Evolutionary conservation across 2,888 invertebrate genomes (phyloP), one percentile per base, ranked within the genome.

Genomic region (Athetis lepigone): DNA sequence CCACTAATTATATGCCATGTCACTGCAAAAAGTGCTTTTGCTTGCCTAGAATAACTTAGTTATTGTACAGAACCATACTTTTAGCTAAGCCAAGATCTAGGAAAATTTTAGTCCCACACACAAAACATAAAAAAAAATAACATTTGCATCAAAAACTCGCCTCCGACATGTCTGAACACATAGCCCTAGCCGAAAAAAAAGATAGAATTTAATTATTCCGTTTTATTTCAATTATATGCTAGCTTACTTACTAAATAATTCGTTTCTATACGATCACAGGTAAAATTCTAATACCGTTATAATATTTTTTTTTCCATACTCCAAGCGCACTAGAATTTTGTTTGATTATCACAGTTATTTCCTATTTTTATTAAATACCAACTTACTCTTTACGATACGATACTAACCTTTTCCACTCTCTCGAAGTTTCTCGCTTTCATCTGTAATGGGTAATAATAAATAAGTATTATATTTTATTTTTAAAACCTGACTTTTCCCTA

Each of bases 391-490:
- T n/a, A n/a, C n/a, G 57, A 52, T 59, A 63, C 36, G 8, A 84
- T 93, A 96, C 97, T 96, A 96, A 98, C 98, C 97, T 99, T 99
- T 96, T 99, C 99, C 43, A 99, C 99, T 90, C 98, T 98, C 93
- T 99, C 99, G 96, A 98, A 99, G 95, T 99, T 98, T 92, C 99
- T 96, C 79, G 98, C 97, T 92, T 99, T 99, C 97, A 99, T 98
- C 98, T 99, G 97, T 97, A 97, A 70, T 27, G 1, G 16, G 33
- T 27, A 2, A 51, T 11, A 18, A 11, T 11, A 33, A 16, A 47
- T 11, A 27, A n/a, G n/a, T 2, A n/a, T n/a, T n/a, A n/a, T n/a
- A n/a, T n/a, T n/a, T n/a, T n/a, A n/a, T n/a, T n/a, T n/a, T n/a
- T n/a, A n/a, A n/a, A n/a, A n/a, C n/a, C n/a, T n/a, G n/a, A n/a